A percentile compares a stretch with the other conserved stretches of the same genome.
phyloP scores from a whole-genome alignment of 2,888 invertebrate species.

The Liopterus haemorrhoidalis region DNA sequence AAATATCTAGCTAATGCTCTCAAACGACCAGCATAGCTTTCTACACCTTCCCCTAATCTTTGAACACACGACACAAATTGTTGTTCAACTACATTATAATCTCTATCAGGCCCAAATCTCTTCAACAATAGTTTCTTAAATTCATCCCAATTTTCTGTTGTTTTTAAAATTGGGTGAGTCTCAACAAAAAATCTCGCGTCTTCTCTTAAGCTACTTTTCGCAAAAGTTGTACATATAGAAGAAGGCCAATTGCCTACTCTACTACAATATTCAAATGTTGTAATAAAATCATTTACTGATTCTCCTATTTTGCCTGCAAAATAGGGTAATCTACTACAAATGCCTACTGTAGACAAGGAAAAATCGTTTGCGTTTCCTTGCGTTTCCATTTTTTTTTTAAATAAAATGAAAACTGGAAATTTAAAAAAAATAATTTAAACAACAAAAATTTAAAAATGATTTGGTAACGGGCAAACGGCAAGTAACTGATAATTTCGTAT shows the following conservation, averaged over 20 bases:
- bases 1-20: neutral
- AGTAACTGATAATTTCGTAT: too few relatives aligned
- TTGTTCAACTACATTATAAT: neutral
- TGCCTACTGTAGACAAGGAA: too few relatives aligned
- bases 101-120: neutral
- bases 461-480: too few relatives aligned
- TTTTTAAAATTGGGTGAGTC: neutral
- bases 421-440: too few relatives aligned
- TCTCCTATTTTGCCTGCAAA: too few relatives aligned
- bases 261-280: neutral
- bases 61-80: neutral
- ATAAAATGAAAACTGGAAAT: too few relatives aligned
- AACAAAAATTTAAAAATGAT: too few relatives aligned
- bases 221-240: neutral
- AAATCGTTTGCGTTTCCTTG: too few relatives aligned
- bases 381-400: too few relatives aligned
- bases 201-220: neutral
- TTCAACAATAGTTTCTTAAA: neutral
- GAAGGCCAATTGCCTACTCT: conserved; percentile 1
- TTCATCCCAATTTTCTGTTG: neutral
- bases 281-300: neutral
- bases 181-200: neutral
- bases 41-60: neutral
- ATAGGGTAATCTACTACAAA: too few relatives aligned
- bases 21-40: neutral